Evolutionary conservation across 2,888 invertebrate species (phyloP).

Genomic region (Limnephilus lunatus): DNA sequence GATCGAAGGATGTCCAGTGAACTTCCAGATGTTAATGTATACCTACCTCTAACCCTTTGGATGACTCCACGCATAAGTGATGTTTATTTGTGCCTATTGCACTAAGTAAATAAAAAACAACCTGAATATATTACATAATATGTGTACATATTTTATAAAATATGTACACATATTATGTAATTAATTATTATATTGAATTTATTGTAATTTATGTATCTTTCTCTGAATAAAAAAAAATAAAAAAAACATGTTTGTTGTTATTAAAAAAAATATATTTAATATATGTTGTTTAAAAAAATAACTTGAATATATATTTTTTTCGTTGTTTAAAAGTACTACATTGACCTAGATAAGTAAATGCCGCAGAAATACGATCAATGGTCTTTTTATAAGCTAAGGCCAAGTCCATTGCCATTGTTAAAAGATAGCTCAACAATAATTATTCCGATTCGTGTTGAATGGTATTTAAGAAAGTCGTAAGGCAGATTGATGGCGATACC

Average conservation of each 20-base stretch:
- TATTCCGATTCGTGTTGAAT: slow-evolving; percentile 2
- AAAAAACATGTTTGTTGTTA: too few species aligned
- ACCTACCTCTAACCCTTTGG: neutral
- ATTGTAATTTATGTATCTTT: too few species aligned
- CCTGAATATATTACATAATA: too few species aligned
- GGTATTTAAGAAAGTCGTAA: neutral
- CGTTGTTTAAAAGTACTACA: neutral
- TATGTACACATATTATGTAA: too few species aligned
- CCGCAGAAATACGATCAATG: neutral
- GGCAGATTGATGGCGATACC: neutral
- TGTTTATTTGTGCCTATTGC: too few species aligned
- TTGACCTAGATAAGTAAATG: neutral
- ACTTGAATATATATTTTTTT: neutral
- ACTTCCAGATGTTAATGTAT: neutral
- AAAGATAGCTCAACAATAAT: neutral
- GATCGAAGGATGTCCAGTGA: neutral
- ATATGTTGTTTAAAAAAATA: too few species aligned
- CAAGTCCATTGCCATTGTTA: neutral
- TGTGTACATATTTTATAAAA: too few species aligned
- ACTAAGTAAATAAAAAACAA: too few species aligned
- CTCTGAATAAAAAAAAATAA: too few species aligned
- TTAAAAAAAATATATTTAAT: too few species aligned
- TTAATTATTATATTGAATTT: too few species aligned
- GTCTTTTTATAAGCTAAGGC: neutral
- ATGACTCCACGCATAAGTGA: too few species aligned